These are phyloP conservation scores for Frankliniella intonsa DNA, from an alignment of 2,888 invertebrate genomes.

Conservation along the genomic window DNA sequence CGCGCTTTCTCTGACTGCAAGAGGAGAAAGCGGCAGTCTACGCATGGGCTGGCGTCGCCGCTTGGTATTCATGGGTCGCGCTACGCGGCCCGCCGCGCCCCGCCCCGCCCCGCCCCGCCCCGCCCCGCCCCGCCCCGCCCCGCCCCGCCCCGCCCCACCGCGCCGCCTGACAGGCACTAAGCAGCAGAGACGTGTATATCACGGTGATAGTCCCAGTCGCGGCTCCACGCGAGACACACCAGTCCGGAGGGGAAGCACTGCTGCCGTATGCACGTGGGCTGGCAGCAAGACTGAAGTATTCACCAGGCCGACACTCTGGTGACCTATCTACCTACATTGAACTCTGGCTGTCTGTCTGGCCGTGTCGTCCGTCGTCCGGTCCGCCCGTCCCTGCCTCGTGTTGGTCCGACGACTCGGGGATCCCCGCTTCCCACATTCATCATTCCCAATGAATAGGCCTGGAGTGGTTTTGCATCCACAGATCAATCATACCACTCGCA, in stretches of 20 bases:
- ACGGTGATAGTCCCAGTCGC: slow-evolving; percentile 5
- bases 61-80: slow-evolving; percentile 5
- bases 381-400: no score
- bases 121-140: not conserved
- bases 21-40: no score
- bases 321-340: not conserved
- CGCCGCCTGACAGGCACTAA: slow-evolving; percentile 17
- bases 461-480: not conserved
- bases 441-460: not conserved
- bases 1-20: no score
- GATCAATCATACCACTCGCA: not conserved
- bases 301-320: not conserved
- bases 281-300: no score
- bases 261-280: no score
- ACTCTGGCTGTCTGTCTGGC: not conserved
- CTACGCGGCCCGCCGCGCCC: not conserved
- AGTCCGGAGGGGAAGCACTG: no score
- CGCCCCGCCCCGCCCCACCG: not conserved
- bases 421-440: not conserved
- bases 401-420: not conserved
- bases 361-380: no score
- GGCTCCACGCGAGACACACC: not conserved
- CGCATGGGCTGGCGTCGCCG: not conserved
- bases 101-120: not conserved
- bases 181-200: slow-evolving; percentile 13